Conservation (phyloP, 2,888 invertebrate genomes). For the Epistrophe grossulariae region DNA sequence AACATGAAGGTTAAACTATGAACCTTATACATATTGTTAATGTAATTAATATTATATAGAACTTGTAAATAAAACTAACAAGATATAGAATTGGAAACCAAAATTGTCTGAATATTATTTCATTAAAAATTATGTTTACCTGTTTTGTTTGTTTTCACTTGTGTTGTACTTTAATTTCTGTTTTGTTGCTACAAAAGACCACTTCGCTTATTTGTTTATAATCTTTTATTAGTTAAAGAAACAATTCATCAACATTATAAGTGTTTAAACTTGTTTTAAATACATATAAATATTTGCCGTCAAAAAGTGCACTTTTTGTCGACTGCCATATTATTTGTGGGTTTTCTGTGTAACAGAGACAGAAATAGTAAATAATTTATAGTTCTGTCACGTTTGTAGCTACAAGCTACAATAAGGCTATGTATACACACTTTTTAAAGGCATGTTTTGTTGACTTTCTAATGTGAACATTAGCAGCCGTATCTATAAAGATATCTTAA, state of each 20-base stretch:
- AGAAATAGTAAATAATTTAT: background rate
- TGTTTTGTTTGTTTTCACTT: conserved; percentile 48
- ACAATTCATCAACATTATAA: conserved; percentile 47
- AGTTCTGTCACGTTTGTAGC: background rate
- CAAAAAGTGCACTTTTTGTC: conserved; percentile 48
- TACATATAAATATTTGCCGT: conserved; percentile 38
- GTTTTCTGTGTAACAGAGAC: conserved; percentile 20
- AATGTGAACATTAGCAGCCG: no score
- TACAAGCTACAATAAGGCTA: no score
- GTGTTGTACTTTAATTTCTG: background rate
- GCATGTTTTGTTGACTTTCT: no score
- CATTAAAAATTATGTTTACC: no score
- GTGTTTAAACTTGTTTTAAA: conserved; percentile 47
- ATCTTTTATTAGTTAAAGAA: conserved; percentile 29
- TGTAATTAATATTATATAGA: background rate
- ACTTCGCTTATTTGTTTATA: conserved; percentile 30
- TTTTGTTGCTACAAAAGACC: conserved; percentile 6
- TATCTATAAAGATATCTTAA: no score
- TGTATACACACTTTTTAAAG: no score
- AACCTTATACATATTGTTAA: conserved; percentile 47
- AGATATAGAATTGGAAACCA: background rate
- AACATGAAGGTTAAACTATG: conserved; percentile 62
- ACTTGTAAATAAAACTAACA: background rate
- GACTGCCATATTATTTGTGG: conserved; percentile 50
- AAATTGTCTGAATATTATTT: no score